Conservation (phyloP, 2,888 invertebrate species). For the Ophion slaviceki region DNA sequence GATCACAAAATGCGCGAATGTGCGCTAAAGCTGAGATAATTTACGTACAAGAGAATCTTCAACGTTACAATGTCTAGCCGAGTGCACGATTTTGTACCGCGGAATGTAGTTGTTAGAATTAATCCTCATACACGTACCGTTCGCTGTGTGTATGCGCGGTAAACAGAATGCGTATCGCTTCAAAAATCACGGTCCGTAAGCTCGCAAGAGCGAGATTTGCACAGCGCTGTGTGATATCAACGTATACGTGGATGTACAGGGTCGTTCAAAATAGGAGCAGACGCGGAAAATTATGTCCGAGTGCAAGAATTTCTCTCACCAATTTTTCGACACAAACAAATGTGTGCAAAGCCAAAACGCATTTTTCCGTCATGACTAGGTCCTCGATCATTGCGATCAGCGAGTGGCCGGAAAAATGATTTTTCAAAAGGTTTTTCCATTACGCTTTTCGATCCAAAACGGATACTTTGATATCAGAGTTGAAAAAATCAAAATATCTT, state of each 20-base stretch:
- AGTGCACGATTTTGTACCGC: not conserved
- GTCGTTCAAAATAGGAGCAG: not conserved
- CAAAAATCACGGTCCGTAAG: slow-evolving; percentile 31
- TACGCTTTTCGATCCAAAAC: too few species aligned
- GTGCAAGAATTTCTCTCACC: not conserved
- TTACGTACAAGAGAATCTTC: not conserved
- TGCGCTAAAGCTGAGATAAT: not conserved
- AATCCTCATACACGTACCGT: not conserved
- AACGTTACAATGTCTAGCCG: not conserved
- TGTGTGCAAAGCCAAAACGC: too few species aligned
- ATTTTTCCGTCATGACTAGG: too few species aligned
- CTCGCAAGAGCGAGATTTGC: slow-evolving; percentile 33
- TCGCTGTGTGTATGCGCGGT: slow-evolving; percentile 7
- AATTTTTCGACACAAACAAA: not conserved
- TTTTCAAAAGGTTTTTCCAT: too few species aligned
- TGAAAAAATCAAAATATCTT: too few species aligned
- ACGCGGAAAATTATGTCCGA: not conserved
- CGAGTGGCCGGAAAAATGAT: too few species aligned
- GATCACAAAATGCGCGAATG: not conserved
- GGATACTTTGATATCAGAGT: too few species aligned
- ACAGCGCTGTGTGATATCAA: slow-evolving; percentile 21
- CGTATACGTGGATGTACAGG: not conserved
- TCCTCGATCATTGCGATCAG: too few species aligned
- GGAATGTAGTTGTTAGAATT: not conserved
- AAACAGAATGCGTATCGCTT: slow-evolving; percentile 33